Conservation (phyloP, 2,113 vertebrate genomes). For the Haemorhous mexicanus region DNA sequence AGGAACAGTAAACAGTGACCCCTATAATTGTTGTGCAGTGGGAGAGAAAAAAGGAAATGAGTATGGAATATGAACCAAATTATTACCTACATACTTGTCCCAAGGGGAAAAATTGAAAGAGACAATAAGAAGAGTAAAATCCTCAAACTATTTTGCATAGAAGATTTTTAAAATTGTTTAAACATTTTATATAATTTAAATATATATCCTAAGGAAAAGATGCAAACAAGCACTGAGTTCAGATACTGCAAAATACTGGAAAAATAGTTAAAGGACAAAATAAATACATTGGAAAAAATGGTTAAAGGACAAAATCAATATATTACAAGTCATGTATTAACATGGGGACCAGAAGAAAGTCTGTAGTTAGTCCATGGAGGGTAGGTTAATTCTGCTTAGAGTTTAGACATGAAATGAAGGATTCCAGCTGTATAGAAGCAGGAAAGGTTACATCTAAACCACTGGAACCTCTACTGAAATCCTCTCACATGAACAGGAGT, state of each 20-base stretch:
- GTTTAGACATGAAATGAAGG: neutral
- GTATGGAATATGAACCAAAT: neutral
- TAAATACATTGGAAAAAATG: neutral
- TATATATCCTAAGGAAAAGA: neutral
- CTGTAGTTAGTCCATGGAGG: neutral
- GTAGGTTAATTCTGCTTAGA: neutral
- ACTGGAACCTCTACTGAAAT: neutral
- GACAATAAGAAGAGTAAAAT: neutral
- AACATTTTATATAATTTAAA: neutral
- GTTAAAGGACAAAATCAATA: neutral
- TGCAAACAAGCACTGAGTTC: neutral
- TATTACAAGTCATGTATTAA: neutral
- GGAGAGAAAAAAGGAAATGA: neutral
- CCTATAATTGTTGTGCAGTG: neutral
- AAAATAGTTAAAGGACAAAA: neutral
- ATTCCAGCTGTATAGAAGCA: neutral
- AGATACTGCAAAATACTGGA: neutral
- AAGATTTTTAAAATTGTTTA: neutral
- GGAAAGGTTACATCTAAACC: neutral
- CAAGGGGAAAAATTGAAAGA: neutral
- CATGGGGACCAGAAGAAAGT: neutral
- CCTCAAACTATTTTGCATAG: neutral
- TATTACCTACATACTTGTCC: neutral
- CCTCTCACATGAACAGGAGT: neutral
- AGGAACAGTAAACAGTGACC: neutral